These are phyloP conservation scores for Gymnothorax reevesii DNA, from an alignment of 2,797 vertebrate genomes.

Conservation along the genomic window DNA sequence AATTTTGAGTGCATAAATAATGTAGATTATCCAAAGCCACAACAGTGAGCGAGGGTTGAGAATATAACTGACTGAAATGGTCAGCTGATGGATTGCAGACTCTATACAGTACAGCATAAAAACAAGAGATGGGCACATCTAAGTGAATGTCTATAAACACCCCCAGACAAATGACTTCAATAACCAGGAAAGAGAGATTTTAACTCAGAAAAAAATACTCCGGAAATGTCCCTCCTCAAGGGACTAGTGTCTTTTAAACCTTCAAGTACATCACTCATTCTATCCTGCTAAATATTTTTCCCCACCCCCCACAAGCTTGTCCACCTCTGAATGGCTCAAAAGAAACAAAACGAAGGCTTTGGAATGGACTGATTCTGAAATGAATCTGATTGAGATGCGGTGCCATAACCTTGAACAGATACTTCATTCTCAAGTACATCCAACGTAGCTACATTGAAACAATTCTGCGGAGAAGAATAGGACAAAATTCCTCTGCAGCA, in stretches of 20 bases:
- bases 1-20: background rate
- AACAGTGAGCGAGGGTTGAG: background rate
- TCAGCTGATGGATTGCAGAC: background rate
- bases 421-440: too few relatives aligned
- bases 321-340: background rate
- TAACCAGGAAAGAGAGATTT: background rate
- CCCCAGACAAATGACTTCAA: background rate
- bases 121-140: background rate
- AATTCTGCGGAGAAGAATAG: too few relatives aligned
- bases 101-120: background rate
- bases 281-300: slow-evolving; percentile 25
- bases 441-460: too few relatives aligned
- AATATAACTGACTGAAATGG: background rate
- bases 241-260: background rate
- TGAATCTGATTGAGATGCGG: background rate
- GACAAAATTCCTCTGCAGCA: too few relatives aligned
- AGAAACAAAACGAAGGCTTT: slow-evolving; percentile 21
- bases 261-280: slow-evolving; percentile 26
- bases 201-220: background rate
- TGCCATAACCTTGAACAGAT: too few relatives aligned
- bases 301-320: slow-evolving; percentile 8
- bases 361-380: background rate
- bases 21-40: background rate
- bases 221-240: background rate
- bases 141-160: background rate